Evolutionary conservation across 2,797 vertebrate genomes (phyloP).

Genomic region (Jordanella pulchra): DNA sequence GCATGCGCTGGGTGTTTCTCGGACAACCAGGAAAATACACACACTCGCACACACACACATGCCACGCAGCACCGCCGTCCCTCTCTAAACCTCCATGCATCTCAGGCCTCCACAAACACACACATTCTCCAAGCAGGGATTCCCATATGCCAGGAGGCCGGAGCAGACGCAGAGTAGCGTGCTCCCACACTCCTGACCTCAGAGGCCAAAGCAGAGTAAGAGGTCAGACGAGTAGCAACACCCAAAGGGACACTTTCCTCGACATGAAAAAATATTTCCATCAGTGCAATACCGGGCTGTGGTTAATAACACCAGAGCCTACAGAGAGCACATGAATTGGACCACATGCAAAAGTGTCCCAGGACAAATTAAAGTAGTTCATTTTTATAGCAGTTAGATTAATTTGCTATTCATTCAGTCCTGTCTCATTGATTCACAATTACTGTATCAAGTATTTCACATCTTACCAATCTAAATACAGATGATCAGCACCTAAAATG

Average conservation of each 20-base stretch:
- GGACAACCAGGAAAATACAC: constrained; percentile 75
- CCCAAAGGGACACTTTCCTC: constrained; percentile 33
- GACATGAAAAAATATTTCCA: constrained; percentile 21
- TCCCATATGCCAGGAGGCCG: constrained; percentile 41
- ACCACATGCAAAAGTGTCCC: background rate
- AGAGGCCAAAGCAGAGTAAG: constrained; percentile 23
- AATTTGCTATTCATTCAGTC: constrained; percentile 4
- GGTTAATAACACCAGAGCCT: background rate
- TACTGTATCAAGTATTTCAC: background rate
- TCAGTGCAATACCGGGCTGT: background rate
- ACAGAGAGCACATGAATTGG: background rate
- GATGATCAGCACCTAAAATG: background rate
- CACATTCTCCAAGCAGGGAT: constrained; percentile 53
- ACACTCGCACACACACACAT: constrained; percentile 33
- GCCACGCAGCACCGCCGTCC: constrained; percentile 12
- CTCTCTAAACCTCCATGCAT: constrained; percentile 18
- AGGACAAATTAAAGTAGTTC: constrained; percentile 6
- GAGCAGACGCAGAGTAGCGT: constrained; percentile 32
- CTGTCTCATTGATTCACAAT: constrained; percentile 2
- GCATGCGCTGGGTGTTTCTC: constrained; percentile 78
- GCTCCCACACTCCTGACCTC: constrained; percentile 50
- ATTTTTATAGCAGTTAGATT: constrained; percentile 7
- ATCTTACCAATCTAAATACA: background rate
- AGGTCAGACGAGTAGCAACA: constrained; percentile 48
- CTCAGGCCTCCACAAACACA: constrained; percentile 31